phyloP scores from a whole-genome alignment of 2,888 invertebrate species.

The Caenorhabditis doughertyi region DNA sequence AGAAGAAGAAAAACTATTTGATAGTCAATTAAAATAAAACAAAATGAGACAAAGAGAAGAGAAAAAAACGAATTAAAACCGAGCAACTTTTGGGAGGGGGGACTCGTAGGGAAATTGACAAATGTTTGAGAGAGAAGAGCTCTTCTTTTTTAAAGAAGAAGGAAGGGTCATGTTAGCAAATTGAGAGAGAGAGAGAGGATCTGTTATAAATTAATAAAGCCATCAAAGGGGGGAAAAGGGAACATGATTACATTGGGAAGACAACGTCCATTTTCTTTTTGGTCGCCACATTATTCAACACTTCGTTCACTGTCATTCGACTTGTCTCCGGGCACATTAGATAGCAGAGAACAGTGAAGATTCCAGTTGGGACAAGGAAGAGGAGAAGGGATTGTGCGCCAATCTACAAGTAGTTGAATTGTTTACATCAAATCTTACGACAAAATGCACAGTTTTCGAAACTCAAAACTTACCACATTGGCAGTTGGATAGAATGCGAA shows the following conservation, averaged over 20 bases:
- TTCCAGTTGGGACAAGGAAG: conserved; percentile 69
- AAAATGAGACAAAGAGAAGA: neutral
- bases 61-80: conserved; percentile 26
- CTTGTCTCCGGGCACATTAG: conserved; percentile 72
- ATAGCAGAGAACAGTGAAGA: conserved; percentile 69
- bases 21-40: conserved; percentile 13
- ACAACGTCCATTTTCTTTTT: conserved; percentile 66
- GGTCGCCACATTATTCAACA: conserved; percentile 66
- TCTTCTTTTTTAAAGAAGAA: conserved; percentile 22
- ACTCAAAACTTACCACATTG: conserved; percentile 70
- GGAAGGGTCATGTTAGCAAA: conserved; percentile 40
- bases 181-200: conserved; percentile 34
- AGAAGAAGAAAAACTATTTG: conserved; percentile 21
- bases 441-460: neutral
- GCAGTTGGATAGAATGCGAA: conserved; percentile 74
- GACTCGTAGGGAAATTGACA: conserved; percentile 41
- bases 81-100: conserved; percentile 16
- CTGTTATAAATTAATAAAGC: conserved; percentile 47
- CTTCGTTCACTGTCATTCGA: conserved; percentile 70
- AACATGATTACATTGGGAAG: conserved; percentile 63
- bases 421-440: too few species aligned
- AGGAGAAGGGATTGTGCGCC: conserved; percentile 69
- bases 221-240: neutral
- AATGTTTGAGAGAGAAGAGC: conserved; percentile 1
- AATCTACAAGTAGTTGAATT: conserved; percentile 48